Percentiles rank a stretch among this genome's conserved stretches.
phyloP scores from a whole-genome alignment of 2,797 vertebrate genomes.

The Spinibarbus caldwelli region DNA sequence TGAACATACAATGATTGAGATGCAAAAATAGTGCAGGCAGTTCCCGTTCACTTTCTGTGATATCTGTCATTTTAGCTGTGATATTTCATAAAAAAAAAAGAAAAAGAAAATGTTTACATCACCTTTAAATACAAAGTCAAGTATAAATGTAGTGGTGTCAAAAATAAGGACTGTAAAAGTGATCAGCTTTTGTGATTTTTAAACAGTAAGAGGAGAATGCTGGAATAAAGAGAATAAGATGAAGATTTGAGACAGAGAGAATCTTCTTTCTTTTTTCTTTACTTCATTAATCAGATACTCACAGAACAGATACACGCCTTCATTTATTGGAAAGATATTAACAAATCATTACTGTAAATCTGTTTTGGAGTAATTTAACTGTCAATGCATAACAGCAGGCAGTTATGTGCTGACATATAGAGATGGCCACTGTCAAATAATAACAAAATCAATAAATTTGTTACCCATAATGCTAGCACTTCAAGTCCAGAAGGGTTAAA shows the following conservation, averaged over 20 bases:
- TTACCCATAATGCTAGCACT: slow-evolving; percentile 38
- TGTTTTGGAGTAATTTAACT: slow-evolving; percentile 59
- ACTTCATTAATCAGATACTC: slow-evolving; percentile 34
- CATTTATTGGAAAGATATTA: slow-evolving; percentile 65
- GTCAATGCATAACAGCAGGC: slow-evolving; percentile 55
- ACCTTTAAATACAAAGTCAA: neutral
- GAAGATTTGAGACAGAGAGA: slow-evolving; percentile 60
- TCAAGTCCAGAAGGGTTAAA: neutral
- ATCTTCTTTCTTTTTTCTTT: slow-evolving; percentile 66
- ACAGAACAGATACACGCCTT: slow-evolving; percentile 51
- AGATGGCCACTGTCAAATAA: slow-evolving; percentile 51
- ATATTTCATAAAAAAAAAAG: neutral
- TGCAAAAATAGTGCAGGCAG: neutral
- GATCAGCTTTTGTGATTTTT: neutral
- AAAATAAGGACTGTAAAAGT: neutral
- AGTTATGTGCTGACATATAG: slow-evolving; percentile 52
- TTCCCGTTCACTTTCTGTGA: neutral
- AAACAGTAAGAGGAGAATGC: neutral
- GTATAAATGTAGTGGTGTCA: neutral
- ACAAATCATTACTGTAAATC: slow-evolving; percentile 62
- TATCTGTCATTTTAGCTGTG: neutral
- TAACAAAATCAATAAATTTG: slow-evolving; percentile 46
- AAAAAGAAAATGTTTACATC: neutral
- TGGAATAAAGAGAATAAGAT: slow-evolving; percentile 17
- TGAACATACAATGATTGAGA: neutral